These are phyloP conservation scores for Hymenopus coronatus DNA, from an alignment of 2,888 invertebrate genomes.

Conservation along the genomic window DNA sequence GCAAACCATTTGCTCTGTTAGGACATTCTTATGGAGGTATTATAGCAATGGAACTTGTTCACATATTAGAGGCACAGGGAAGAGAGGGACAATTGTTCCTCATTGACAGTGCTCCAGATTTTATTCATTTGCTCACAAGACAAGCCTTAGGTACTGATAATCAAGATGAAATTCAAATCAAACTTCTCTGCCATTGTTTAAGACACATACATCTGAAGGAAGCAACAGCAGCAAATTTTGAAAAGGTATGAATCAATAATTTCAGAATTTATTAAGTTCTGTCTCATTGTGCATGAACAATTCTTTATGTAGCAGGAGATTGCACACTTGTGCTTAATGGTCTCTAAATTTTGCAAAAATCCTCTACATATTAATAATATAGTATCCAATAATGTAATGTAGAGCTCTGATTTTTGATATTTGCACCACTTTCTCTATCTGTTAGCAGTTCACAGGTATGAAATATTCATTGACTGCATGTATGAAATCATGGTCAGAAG, in stretches of 20 bases:
- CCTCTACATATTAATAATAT: too few relatives aligned
- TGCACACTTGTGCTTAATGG: too few relatives aligned
- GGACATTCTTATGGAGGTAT: constrained; percentile 88
- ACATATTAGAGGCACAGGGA: constrained; percentile 66
- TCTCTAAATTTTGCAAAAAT: too few relatives aligned
- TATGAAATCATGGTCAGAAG: too few relatives aligned
- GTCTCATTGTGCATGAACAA: too few relatives aligned
- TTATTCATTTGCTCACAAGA: constrained; percentile 46
- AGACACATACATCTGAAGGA: neutral
- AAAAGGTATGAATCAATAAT: neutral
- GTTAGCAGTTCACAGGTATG: too few relatives aligned
- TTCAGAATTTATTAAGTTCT: neutral
- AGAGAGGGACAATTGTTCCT: constrained; percentile 63
- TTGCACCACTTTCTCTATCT: too few relatives aligned
- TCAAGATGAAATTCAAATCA: constrained; percentile 56
- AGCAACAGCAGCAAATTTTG: neutral
- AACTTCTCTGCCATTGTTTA: constrained; percentile 53
- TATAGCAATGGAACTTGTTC: constrained; percentile 72
- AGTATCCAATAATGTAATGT: too few relatives aligned
- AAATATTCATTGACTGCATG: too few relatives aligned
- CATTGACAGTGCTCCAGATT: constrained; percentile 79
- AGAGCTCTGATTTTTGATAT: too few relatives aligned
- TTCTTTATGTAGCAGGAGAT: too few relatives aligned
- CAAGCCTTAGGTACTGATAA: constrained; percentile 44
- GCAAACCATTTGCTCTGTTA: constrained; percentile 65